Base-by-base conservation (phyloP, 2,797 vertebrate genomes). In the Mycteria americana region DNA sequence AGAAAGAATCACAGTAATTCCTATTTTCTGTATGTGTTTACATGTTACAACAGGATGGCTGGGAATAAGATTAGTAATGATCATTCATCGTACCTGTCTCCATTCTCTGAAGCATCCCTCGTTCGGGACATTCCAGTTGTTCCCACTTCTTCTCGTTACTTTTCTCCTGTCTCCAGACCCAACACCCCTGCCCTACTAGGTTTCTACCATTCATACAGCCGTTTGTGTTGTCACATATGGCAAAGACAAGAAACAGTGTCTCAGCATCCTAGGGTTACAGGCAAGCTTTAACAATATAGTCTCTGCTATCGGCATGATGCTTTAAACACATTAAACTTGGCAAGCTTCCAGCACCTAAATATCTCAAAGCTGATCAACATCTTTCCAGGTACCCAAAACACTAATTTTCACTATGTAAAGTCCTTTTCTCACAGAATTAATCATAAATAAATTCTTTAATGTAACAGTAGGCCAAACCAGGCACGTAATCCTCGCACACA, bases 381-480 rank as follows among this genome's bases (percentile, higher is more conserved):
- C 43, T 81, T 93, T 69, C 63, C 63, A 65, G 45, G 51, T 57
- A 94, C 31, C 35, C 25, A 78, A 89, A 93, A 46, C 10, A 93
- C 7, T 53, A 41, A 51, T 18, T 92, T 88, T 73, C 48, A 87
- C 22, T 18, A 73, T 10, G 6, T 69, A 19, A 80, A 81, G 60
- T 65, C 46, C 37, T 60, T 53, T 62, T 65, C 79, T 62, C 30
- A 6, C 27, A 73, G 74, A 73, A 78, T 76, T 81, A 59, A 90
- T 23, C 35, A 43, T 31, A 65, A 85, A 45, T 14, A 56, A 69
- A 59, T 39, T 41, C 13, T 84, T 75, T 54, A 45, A 39, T 1
- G 1, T 27, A 75, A 68, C 53, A 79, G 18, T 2, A 72, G 41
- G 48, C n/a, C 82, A 91, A 93, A 54, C 50, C 57, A 72, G 22